Evolutionary conservation across 2,113 vertebrate species (phyloP).

Genomic region (Antennarius striatus): DNA sequence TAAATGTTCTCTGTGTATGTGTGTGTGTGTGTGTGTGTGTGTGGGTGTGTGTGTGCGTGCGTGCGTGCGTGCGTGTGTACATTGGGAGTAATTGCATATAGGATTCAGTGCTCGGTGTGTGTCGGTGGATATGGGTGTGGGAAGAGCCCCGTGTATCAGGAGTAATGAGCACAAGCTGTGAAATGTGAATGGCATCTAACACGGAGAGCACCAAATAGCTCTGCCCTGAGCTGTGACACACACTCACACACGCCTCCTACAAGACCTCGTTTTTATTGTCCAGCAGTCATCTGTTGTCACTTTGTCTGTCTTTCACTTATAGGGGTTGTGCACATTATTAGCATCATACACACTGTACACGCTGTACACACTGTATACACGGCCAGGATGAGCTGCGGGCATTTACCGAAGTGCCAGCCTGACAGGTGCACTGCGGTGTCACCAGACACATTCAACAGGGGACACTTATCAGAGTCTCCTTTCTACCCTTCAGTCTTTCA

Average conservation of each 20-base stretch:
- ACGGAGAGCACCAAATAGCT: slow-evolving; percentile 28
- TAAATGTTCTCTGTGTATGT: background rate
- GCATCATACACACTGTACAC: background rate
- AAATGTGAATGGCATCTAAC: slow-evolving; percentile 51
- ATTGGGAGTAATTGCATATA: too few relatives aligned
- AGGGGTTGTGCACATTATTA: slow-evolving; percentile 12
- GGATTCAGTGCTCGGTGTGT: background rate
- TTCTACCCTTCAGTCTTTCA: too few relatives aligned
- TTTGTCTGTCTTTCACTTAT: slow-evolving; percentile 1
- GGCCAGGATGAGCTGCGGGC: background rate
- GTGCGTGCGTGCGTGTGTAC: background rate
- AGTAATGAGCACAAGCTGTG: slow-evolving; percentile 55
- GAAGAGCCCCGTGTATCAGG: slow-evolving; percentile 21
- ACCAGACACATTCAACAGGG: background rate
- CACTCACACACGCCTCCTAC: slow-evolving; percentile 25
- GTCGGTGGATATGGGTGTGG: slow-evolving; percentile 16
- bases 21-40: background rate
- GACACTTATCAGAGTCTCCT: too few relatives aligned
- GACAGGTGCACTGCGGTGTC: slow-evolving; percentile 29
- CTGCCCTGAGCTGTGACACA: slow-evolving; percentile 1
- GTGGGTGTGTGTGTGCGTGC: too few relatives aligned
- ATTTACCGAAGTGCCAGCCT: slow-evolving; percentile 7
- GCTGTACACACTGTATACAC: background rate
- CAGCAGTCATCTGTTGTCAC: slow-evolving; percentile 35
- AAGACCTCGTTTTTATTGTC: slow-evolving; percentile 35